Conservation (phyloP, 2,113 vertebrate genomes). For the Eleginops maclovinus region DNA sequence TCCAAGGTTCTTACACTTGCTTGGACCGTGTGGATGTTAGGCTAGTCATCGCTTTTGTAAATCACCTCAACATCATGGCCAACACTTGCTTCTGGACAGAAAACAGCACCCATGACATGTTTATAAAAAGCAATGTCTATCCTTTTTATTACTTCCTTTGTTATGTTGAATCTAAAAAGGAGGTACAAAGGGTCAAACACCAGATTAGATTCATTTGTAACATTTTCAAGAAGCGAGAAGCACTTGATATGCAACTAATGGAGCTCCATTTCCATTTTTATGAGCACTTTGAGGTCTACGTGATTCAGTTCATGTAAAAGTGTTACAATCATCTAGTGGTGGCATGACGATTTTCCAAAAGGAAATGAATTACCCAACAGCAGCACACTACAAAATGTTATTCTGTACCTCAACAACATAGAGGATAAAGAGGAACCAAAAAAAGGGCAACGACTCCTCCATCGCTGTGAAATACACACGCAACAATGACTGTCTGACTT, state of each 20-base stretch:
- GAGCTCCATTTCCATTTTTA: neutral
- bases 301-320: neutral
- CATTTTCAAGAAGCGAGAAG: neutral
- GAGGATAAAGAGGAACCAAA: no score
- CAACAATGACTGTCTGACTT: no score
- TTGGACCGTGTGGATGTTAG: neutral
- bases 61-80: neutral
- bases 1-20: neutral
- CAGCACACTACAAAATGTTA: neutral
- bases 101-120: neutral
- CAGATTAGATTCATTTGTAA: neutral
- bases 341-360: neutral
- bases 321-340: neutral
- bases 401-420: neutral
- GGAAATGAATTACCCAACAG: neutral
- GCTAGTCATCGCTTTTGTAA: neutral
- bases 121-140: neutral
- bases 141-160: constrained; percentile 1
- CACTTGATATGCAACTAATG: neutral
- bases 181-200: neutral
- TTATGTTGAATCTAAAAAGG: neutral
- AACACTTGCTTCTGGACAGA: neutral
- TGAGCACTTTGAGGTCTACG: neutral
- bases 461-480: neutral
- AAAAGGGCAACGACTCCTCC: no score